These are phyloP conservation scores for Phalacrocorax pelagicus DNA, from an alignment of 2,113 vertebrate genomes.

Conservation along the genomic window DNA sequence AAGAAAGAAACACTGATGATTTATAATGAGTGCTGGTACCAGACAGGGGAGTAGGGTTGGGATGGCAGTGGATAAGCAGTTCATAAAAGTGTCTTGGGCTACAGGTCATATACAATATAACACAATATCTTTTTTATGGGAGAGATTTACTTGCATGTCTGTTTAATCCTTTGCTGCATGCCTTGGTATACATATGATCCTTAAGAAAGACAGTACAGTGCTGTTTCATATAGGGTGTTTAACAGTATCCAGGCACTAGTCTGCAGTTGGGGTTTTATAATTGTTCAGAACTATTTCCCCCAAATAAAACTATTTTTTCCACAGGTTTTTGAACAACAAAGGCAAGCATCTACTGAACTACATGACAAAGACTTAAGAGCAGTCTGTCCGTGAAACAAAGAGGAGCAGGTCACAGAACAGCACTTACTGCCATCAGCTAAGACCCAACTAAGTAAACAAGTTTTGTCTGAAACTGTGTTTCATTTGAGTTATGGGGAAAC, in stretches of 20 bases:
- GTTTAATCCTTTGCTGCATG: constrained; percentile 48
- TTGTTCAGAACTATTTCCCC: neutral
- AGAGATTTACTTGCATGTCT: constrained; percentile 55
- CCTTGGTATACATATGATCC: neutral
- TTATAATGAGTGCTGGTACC: constrained; percentile 27
- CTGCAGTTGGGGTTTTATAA: neutral
- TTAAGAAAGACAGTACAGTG: neutral
- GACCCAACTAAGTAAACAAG: neutral
- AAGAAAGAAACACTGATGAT: neutral
- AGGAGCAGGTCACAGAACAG: neutral
- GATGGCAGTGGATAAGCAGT: constrained; percentile 53
- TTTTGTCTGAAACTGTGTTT: neutral
- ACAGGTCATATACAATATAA: constrained; percentile 51
- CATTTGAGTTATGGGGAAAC: neutral
- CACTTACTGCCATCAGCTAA: neutral
- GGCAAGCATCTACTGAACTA: neutral
- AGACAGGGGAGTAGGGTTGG: neutral
- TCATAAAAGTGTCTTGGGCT: constrained; percentile 60
- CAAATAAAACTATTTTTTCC: neutral
- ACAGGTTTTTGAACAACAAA: neutral
- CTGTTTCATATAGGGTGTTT: neutral
- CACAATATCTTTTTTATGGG: constrained; percentile 48
- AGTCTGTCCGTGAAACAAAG: neutral
- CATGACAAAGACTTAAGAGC: neutral
- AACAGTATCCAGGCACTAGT: neutral